These are phyloP conservation scores for Andrena flavipes DNA, from an alignment of 2,888 invertebrate genomes.

Conservation along the genomic window DNA sequence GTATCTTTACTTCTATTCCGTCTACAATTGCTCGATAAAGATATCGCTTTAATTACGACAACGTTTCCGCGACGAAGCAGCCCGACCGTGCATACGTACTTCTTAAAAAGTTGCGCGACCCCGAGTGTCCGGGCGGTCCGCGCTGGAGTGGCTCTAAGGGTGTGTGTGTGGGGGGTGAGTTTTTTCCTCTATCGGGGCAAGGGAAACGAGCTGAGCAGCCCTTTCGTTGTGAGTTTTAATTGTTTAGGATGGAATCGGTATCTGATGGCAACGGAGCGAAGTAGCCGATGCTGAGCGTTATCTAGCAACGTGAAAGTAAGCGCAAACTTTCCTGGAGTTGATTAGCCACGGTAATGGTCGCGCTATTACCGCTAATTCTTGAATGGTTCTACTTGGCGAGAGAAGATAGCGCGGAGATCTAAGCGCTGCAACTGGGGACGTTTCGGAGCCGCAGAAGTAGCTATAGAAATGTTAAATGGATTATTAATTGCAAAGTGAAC, in stretches of 20 bases:
- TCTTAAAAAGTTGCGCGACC: background rate
- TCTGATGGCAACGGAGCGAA: background rate
- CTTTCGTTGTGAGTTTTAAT: background rate
- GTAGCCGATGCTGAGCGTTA: background rate
- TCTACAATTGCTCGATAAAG: constrained; percentile 49
- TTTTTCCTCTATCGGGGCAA: background rate
- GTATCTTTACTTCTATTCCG: constrained; percentile 34
- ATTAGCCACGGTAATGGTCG: background rate
- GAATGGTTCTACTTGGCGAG: background rate
- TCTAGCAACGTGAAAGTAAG: background rate
- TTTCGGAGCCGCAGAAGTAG: no score
- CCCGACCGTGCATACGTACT: background rate
- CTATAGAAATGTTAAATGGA: no score
- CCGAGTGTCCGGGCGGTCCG: constrained; percentile 1
- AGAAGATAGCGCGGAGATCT: background rate
- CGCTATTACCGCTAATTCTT: background rate
- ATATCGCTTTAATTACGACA: constrained; percentile 51
- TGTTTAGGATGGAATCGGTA: background rate
- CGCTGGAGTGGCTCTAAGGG: background rate
- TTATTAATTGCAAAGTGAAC: no score
- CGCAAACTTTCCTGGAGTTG: background rate
- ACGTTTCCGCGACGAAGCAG: background rate
- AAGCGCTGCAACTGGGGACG: no score
- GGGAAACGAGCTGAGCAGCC: background rate
- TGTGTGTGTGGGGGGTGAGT: background rate